Conservation (phyloP, 2,797 vertebrate genomes). For the Accipiter superciliosus region DNA sequence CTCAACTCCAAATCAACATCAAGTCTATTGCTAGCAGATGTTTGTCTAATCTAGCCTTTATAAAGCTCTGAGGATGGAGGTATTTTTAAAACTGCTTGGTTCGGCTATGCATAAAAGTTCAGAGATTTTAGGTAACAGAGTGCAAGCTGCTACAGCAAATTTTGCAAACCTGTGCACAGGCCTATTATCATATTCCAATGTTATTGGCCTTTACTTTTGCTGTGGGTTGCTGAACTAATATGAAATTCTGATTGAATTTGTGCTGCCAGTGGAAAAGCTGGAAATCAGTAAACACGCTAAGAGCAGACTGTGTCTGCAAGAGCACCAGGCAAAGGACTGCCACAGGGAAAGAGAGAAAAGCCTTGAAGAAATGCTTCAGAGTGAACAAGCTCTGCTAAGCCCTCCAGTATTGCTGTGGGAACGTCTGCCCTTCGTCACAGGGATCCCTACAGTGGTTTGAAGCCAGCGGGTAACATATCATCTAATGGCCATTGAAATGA, state of each 20-base stretch:
- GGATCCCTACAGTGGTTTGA: background rate
- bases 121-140: background rate
- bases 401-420: background rate
- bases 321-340: background rate
- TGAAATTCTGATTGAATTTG: constrained; percentile 43
- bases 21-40: background rate
- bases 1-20: background rate
- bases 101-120: background rate
- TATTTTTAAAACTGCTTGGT: background rate
- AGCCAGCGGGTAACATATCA: background rate
- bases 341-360: background rate
- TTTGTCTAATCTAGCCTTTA: background rate
- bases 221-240: constrained; percentile 1
- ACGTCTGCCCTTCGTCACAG: background rate
- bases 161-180: background rate
- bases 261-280: constrained; percentile 10
- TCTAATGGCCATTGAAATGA: background rate
- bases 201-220: background rate
- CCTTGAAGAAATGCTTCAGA: background rate
- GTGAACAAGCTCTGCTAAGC: background rate
- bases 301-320: background rate
- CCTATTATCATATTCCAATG: background rate
- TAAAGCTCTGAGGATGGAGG: background rate
- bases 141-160: background rate
- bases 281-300: background rate